Evolutionary conservation across 2,113 vertebrate species (phyloP), one percentile per base, ranked within the genome.

Genomic region (Burhinus oedicnemus): DNA sequence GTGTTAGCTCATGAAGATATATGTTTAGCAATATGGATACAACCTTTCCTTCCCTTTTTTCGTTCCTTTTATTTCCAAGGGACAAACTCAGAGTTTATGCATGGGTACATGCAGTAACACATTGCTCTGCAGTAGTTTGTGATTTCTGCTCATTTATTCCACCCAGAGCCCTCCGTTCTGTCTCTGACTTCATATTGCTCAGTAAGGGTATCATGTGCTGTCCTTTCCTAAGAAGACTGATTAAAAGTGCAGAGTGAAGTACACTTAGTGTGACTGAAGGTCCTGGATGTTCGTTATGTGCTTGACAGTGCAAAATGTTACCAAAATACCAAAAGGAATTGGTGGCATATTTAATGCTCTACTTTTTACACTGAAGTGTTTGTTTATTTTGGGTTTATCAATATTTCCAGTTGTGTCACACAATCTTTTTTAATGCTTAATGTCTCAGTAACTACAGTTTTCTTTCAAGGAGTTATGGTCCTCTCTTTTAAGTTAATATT

Each of bases 391-490:
- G 66, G 65, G 26, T 69, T 95, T 88, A 55, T 93, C 69, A 87
- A 3, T 81, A 92, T 95, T 96, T 92, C 55, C 61, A 66, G 51
- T 72, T 94, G 42, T 87, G 38, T 89, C 19, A 30, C 79, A 83
- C 30, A 79, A 21, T 83, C 69, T 89, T 76, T 80, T 95, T 94
- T 93, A 49, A 82, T 74, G 71, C 72, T 93, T 61, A 71, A 57
- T 94, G 17, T 87, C 70, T 96, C 92, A 94, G 96, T 82, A 83
- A 89, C 83, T 86, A 44, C 19, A 42, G 78, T 95, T 92, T 88
- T 75, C 92, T 97, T 95, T 96, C 60, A 93, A 90, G 79, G 47
- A 96, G 52, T 89, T 92, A 96, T 58, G 10, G 77, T 89, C 61
- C 15, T 92, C 62, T 77, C 70, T 96, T 94, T 96, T 82, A 95